Conservation (phyloP, 2,888 invertebrate species). For the Dynastes maya region DNA sequence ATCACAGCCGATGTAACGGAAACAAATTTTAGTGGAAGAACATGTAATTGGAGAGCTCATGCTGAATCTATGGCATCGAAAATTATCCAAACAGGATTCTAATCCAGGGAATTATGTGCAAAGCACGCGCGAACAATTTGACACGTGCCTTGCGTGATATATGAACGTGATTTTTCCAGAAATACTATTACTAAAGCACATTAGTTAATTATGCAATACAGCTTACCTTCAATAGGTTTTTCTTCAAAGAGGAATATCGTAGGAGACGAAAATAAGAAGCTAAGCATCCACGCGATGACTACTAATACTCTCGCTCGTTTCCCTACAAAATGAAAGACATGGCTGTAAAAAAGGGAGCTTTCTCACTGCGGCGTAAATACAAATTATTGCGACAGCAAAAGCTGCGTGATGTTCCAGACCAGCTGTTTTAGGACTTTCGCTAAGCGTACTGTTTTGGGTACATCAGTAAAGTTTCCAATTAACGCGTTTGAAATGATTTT, state of each 20-base stretch:
- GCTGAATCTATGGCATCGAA: neutral
- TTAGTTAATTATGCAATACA: conserved; percentile 5
- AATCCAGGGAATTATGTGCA: conserved; percentile 3
- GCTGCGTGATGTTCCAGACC: neutral
- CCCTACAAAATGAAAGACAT: conserved; percentile 76
- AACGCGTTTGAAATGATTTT: conserved; percentile 33
- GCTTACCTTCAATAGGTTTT: conserved; percentile 81
- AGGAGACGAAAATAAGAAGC: conserved; percentile 87
- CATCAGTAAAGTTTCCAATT: conserved; percentile 36
- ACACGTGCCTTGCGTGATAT: neutral
- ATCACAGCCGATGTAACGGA: no score
- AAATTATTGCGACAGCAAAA: conserved; percentile 38
- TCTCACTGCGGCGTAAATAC: conserved; percentile 45
- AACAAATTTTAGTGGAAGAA: no score
- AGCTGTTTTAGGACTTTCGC: conserved; percentile 27
- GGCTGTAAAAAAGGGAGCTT: conserved; percentile 21
- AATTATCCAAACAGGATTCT: conserved; percentile 12
- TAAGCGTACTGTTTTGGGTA: neutral
- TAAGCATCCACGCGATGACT: conserved; percentile 86
- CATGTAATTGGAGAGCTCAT: neutral
- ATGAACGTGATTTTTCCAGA: neutral
- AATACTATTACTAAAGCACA: neutral
- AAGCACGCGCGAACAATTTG: conserved; percentile 10
- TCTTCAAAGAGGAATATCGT: conserved; percentile 88
- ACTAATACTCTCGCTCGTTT: conserved; percentile 86